phyloP scores from a whole-genome alignment of 2,888 invertebrate genomes.

The Tetragnatha montana region DNA sequence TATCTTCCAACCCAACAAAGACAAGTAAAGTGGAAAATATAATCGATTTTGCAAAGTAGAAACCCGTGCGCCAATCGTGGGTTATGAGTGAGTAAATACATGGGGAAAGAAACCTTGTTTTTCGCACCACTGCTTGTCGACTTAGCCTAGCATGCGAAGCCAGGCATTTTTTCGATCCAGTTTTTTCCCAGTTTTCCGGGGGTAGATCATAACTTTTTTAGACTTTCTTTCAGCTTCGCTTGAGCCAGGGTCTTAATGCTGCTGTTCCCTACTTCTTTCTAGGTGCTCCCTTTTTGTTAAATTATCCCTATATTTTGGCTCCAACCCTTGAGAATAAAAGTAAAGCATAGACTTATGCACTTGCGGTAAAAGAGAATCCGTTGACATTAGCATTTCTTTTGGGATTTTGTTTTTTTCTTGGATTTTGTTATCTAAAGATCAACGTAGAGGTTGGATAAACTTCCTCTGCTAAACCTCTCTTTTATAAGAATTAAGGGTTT shows the following conservation, averaged over 20 bases:
- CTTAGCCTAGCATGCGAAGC: slow-evolving; percentile 38
- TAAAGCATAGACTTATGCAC: not conserved
- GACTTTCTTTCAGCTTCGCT: slow-evolving; percentile 46
- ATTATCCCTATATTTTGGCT: slow-evolving; percentile 32
- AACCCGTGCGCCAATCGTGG: slow-evolving; percentile 59
- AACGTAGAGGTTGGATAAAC: not conserved
- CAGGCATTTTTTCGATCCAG: slow-evolving; percentile 18
- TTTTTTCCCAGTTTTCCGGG: slow-evolving; percentile 18
- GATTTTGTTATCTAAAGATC: not conserved
- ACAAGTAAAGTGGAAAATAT: slow-evolving; percentile 57
- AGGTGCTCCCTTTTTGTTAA: slow-evolving; percentile 31
- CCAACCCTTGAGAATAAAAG: not conserved
- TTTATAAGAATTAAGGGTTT: not conserved
- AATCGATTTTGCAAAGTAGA: slow-evolving; percentile 64
- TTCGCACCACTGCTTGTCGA: slow-evolving; percentile 51
- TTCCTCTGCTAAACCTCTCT: not conserved
- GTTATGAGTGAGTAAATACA: slow-evolving; percentile 66
- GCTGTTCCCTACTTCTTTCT: slow-evolving; percentile 8
- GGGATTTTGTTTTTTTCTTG: not conserved
- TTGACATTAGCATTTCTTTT: slow-evolving; percentile 5
- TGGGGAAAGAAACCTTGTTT: slow-evolving; percentile 51
- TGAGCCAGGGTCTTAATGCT: slow-evolving; percentile 40
- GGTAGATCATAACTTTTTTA: slow-evolving; percentile 47
- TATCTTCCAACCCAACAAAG: slow-evolving; percentile 35
- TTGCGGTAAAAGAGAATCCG: not conserved